Evolutionary conservation across 1,140 invertebrate species (phyloP).

Genomic region (Achatina immaculata): DNA sequence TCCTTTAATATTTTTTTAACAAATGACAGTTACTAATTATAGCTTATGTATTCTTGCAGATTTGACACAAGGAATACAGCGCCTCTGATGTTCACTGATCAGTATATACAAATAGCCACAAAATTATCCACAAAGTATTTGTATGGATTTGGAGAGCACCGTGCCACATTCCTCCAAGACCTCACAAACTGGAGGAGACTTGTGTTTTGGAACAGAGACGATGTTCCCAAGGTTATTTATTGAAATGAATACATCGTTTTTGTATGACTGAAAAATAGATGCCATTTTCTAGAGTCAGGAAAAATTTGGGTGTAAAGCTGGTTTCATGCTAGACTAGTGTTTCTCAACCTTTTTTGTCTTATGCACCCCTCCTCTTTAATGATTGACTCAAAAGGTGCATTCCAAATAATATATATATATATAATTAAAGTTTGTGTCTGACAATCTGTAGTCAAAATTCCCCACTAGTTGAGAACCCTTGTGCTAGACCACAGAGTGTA

Average conservation of each 20-base stretch:
- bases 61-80: constrained; percentile 69
- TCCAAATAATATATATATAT: too few species aligned
- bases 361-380: too few species aligned
- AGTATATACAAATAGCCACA: constrained; percentile 70
- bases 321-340: background rate
- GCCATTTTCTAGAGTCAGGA: background rate
- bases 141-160: constrained; percentile 71
- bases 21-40: background rate
- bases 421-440: too few species aligned
- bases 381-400: too few species aligned
- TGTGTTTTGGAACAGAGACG: constrained; percentile 60
- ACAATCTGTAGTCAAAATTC: too few species aligned
- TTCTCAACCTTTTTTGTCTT: too few species aligned
- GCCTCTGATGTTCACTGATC: constrained; percentile 69
- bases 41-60: constrained; percentile 36
- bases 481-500: too few species aligned
- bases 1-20: too few species aligned
- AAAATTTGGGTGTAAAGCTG: background rate
- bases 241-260: background rate
- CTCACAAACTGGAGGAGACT: constrained; percentile 58
- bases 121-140: constrained; percentile 60
- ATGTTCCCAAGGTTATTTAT: constrained; percentile 49
- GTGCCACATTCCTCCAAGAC: constrained; percentile 49
- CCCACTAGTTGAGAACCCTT: too few species aligned
- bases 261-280: background rate